Evolutionary conservation across 2,113 vertebrate genomes (phyloP).

Genomic region (Australoheros scitulus): DNA sequence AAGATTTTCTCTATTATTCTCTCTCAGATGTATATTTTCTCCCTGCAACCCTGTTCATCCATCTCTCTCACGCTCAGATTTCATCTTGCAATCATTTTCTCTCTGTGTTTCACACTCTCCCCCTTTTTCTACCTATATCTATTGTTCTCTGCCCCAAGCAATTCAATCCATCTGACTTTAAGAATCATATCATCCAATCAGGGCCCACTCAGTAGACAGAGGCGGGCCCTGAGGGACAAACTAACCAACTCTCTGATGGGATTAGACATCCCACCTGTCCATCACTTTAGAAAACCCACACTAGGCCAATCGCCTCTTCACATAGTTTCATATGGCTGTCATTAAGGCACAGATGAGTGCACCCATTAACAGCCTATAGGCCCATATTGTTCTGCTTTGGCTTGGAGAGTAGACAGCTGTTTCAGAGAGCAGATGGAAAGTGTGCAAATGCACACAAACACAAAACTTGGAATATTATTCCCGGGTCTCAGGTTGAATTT

Average conservation of each 20-base stretch:
- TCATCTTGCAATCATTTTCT: conserved; percentile 49
- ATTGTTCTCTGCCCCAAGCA: conserved; percentile 55
- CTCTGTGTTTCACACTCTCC: conserved; percentile 32
- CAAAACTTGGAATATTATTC: conserved; percentile 42
- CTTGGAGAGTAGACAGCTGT: conserved; percentile 50
- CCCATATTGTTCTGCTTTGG: conserved; percentile 35
- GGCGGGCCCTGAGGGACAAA: conserved; percentile 71
- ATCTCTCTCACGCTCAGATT: conserved; percentile 60
- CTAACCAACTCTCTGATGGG: conserved; percentile 66
- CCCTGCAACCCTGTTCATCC: conserved; percentile 33
- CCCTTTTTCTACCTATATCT: conserved; percentile 25
- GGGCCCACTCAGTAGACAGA: conserved; percentile 62
- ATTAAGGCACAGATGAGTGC: not conserved
- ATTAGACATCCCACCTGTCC: conserved; percentile 74
- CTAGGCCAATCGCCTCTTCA: conserved; percentile 51
- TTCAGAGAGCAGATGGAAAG: conserved; percentile 20
- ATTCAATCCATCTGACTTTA: conserved; percentile 75
- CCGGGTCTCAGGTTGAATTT: conserved; percentile 61
- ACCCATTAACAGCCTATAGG: conserved; percentile 24
- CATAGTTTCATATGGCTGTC: conserved; percentile 52
- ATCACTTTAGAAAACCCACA: conserved; percentile 64
- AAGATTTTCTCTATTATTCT: conserved; percentile 59
- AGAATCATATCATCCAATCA: conserved; percentile 76
- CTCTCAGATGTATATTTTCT: conserved; percentile 60
- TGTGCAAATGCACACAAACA: conserved; percentile 11